These are phyloP conservation scores for Perizoma affinitatum DNA, from an alignment of 2,888 invertebrate species.

Conservation along the genomic window DNA sequence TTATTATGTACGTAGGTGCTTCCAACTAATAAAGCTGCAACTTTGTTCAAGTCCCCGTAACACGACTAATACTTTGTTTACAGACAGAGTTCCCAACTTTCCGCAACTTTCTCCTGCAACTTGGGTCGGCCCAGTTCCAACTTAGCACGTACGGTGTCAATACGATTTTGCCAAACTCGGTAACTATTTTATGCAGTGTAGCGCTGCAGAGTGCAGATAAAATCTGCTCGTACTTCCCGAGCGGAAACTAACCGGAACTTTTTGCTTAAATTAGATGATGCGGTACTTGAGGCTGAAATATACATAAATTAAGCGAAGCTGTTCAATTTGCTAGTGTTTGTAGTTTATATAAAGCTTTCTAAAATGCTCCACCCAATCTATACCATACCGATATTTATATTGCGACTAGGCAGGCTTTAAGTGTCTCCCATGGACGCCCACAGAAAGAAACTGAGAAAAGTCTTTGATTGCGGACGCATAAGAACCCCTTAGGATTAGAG, in stretches of 20 bases:
- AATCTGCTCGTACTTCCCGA: slow-evolving; percentile 33
- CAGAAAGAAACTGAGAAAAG: too few species aligned
- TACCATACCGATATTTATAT: too few species aligned
- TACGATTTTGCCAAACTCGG: slow-evolving; percentile 51
- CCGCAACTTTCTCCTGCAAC: slow-evolving; percentile 25
- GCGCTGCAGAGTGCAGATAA: slow-evolving; percentile 35
- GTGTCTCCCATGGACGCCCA: too few species aligned
- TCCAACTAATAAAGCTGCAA: slow-evolving; percentile 28
- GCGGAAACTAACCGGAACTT: slow-evolving; percentile 21
- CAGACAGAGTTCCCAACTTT: slow-evolving; percentile 15
- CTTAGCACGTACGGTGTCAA: slow-evolving; percentile 50
- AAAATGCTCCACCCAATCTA: not conserved
- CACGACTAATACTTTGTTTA: slow-evolving; percentile 28
- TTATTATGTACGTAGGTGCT: slow-evolving; percentile 8
- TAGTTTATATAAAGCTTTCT: not conserved
- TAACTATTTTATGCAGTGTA: slow-evolving; percentile 53
- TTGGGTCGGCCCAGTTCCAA: slow-evolving; percentile 37
- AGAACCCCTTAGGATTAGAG: too few species aligned
- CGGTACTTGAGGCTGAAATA: slow-evolving; percentile 16
- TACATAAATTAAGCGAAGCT: slow-evolving; percentile 17
- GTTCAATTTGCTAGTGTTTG: slow-evolving; percentile 12
- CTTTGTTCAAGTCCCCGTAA: slow-evolving; percentile 11
- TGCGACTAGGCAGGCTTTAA: too few species aligned
- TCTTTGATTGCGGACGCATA: too few species aligned
- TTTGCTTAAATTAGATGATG: slow-evolving; percentile 23